These are phyloP conservation scores for Bovichtus diacanthus DNA, from an alignment of 2,797 vertebrate species.

Conservation along the genomic window DNA sequence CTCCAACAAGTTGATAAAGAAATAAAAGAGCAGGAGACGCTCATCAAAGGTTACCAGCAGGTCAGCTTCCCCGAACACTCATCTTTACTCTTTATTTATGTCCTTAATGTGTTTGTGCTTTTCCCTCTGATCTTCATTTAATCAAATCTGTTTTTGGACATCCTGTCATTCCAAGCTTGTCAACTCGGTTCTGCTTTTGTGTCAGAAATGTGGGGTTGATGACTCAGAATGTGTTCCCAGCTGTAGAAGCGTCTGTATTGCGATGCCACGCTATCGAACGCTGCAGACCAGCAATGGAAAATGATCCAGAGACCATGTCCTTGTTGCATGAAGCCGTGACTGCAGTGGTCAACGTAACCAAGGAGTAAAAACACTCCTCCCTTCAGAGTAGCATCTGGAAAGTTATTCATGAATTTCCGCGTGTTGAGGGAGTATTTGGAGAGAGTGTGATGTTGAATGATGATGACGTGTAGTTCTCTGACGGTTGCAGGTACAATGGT, in stretches of 20 bases:
- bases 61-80: slow-evolving; percentile 67
- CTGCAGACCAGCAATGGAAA: no score
- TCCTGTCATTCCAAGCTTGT: background rate
- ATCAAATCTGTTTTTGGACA: background rate
- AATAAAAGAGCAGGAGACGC: slow-evolving; percentile 90
- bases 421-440: no score
- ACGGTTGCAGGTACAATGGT: no score
- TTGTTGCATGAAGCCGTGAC: background rate
- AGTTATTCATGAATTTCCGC: no score
- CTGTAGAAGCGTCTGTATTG: background rate
- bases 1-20: slow-evolving; percentile 90
- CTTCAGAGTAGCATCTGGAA: no score
- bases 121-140: background rate
- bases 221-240: background rate
- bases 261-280: no score
- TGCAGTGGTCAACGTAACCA: no score
- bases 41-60: slow-evolving; percentile 96
- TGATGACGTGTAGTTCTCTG: no score
- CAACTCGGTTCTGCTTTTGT: background rate
- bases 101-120: background rate
- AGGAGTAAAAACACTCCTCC: no score
- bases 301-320: background rate
- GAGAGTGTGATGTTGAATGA: no score
- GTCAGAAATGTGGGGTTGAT: background rate
- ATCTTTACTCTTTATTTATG: background rate